Base-by-base conservation (phyloP, 2,797 vertebrate genomes). In the Halcyon badia region DNA sequence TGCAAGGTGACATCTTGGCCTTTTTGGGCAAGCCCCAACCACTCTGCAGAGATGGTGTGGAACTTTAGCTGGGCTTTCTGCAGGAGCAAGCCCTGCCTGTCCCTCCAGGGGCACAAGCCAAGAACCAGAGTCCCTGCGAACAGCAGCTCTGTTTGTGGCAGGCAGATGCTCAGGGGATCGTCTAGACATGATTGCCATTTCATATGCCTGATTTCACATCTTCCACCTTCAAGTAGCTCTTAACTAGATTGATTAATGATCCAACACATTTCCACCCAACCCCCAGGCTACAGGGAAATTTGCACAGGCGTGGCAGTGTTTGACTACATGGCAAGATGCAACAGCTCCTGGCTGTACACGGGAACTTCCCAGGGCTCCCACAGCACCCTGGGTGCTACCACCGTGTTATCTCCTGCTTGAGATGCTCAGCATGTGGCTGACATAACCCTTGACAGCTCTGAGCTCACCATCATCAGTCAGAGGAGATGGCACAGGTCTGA, bases 381-480 rank as follows among this genome's bases (percentile, higher is more conserved):
- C 56, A 68, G 49, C 1, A 2, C 54, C 70, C 48, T 1, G 3
- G 58, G 26, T 3, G 10, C 51, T 42, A 10, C 17, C 5, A 2
- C 46, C 31, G 1, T 39, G 1, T 30, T 44, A 22, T 3, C 26
- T 61, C 37, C 78, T 21, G 44, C 81, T 65, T 0, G 0, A 28
- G 83, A 25, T 28, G 57, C 75, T 64, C 48, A 18, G 18, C 0
- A 0, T 1, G 2, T 0, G 3, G 80, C 57, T 8, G 8, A 0
- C 2, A 0, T 3, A 33, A 77, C 6, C 70, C 54, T 42, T 11
- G 2, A 11, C 60, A 35, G 33, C 72, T 64, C 58, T 20, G 64
- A 75, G 25, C 21, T 9, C 60, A 6, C 37, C 5, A 0, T 0
- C 91, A 22, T 3, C 1, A 2, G 31, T 28, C 1, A 3, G 13